Percentiles rank a stretch among this genome's conserved stretches.
phyloP scores from a whole-genome alignment of 2,888 invertebrate species.

The Clitarchus hookeri region DNA sequence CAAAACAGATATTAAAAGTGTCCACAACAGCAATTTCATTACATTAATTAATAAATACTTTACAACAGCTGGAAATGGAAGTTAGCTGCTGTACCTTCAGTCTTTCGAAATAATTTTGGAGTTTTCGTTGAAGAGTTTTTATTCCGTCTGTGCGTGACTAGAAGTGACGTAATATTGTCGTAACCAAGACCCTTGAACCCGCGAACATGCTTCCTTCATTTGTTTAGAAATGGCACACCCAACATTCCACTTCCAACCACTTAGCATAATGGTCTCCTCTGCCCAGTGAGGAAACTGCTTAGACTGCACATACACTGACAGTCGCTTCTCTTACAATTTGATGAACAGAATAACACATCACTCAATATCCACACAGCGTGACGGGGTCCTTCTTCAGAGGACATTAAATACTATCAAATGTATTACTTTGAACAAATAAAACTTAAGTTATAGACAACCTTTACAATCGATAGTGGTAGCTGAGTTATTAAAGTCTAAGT shows the following conservation, averaged over 20 bases:
- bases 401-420: no score
- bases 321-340: neutral
- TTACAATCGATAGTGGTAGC: no score
- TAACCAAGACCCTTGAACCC: neutral
- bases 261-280: slow-evolving; percentile 1
- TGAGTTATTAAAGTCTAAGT: no score
- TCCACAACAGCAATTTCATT: neutral
- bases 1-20: neutral
- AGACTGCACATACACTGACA: neutral
- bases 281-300: neutral
- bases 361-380: no score
- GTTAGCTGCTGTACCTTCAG: neutral
- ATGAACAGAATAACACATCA: no score
- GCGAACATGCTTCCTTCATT: slow-evolving; percentile 19
- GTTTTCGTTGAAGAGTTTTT: neutral
- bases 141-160: slow-evolving; percentile 25
- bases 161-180: slow-evolving; percentile 20
- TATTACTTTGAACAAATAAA: no score
- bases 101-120: slow-evolving; percentile 19
- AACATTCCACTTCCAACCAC: slow-evolving; percentile 11
- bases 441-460: no score
- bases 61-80: slow-evolving; percentile 19
- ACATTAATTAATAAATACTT: neutral
- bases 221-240: slow-evolving; percentile 19
- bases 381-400: no score